Evolutionary conservation across 2,797 vertebrate genomes (phyloP).

Genomic region (Acrossocheilus wenchowensis): DNA sequence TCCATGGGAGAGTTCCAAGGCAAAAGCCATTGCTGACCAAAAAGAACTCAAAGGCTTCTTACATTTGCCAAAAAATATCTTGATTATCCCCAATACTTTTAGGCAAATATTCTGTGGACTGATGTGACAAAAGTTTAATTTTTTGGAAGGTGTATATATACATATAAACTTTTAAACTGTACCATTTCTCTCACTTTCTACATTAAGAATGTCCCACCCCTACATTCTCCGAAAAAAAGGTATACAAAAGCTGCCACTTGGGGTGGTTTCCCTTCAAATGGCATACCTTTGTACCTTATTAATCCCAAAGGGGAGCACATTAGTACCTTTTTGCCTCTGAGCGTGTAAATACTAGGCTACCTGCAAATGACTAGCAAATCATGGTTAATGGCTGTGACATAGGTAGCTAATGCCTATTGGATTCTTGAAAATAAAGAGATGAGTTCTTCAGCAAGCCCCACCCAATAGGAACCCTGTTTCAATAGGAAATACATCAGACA

Average conservation of each 20-base stretch:
- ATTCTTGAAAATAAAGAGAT: not conserved
- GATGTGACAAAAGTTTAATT: too few species aligned
- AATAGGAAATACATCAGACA: not conserved
- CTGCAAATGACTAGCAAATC: not conserved
- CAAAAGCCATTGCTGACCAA: too few species aligned
- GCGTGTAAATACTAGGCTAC: not conserved
- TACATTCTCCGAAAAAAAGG: too few species aligned
- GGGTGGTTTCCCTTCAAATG: not conserved
- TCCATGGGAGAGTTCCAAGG: too few species aligned
- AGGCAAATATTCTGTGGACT: too few species aligned
- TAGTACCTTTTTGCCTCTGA: not conserved
- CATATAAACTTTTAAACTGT: not conserved
- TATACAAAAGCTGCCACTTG: not conserved
- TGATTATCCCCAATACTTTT: too few species aligned
- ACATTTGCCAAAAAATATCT: too few species aligned
- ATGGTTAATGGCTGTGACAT: not conserved
- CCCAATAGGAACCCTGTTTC: not conserved
- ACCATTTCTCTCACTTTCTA: not conserved
- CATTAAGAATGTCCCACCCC: not conserved
- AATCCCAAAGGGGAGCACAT: not conserved
- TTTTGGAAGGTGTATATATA: too few species aligned
- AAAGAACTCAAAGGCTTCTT: too few species aligned
- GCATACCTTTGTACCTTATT: not conserved
- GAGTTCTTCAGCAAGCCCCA: not conserved
- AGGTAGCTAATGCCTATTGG: not conserved